Evolutionary conservation across 2,797 vertebrate genomes (phyloP), one percentile per base, ranked within the genome.

Genomic region (Typhlichthys eigenmanni): DNA sequence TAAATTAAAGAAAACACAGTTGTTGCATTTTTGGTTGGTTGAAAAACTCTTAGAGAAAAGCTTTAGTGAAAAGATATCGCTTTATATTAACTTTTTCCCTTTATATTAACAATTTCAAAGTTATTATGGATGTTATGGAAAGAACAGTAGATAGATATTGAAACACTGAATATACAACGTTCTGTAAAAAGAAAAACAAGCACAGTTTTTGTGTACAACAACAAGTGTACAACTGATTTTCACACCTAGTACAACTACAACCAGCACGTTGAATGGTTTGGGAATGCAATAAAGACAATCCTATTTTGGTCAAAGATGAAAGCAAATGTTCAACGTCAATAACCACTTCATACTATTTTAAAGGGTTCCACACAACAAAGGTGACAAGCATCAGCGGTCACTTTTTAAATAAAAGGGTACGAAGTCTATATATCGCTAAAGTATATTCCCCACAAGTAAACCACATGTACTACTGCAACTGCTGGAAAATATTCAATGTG

Each of bases 1-100:
- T 79, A 63, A 55, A 85, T 85, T 84, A 78, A 77, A 81, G 79
- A 76, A 64, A 47, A 49, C 13, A 68, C 68, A 43, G 63, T 24
- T 81, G 76, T 76, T 75, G 72, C 73, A 85, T 82, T 79, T 76
- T 78, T 72, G 65, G 85, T 68, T 85, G 76, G 69, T 89, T 86
- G 84, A 83, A 85, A 86, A 85, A 71, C 38, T 79, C 58, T 29
- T 29, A 29, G 24, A 29, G 3, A 29, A 29, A 29, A 74, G 48
- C 66, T 61, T 58, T 58, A 43, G 47, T 58, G 58, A 54, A 49
- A 56, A 32, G 17, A 47, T 79, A 64, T 17, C 48, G 4, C 76
- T 66, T 2, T 11, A 5, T 60, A 61, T 34, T 34, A 72, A 85
- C 76, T 85, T 64, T 24, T 80, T 70, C 60, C 69, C 69, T 83